Evolutionary conservation across 2,797 vertebrate genomes (phyloP), one percentile per base, ranked within the genome.

Genomic region (Pipistrellus pipistrellus): DNA sequence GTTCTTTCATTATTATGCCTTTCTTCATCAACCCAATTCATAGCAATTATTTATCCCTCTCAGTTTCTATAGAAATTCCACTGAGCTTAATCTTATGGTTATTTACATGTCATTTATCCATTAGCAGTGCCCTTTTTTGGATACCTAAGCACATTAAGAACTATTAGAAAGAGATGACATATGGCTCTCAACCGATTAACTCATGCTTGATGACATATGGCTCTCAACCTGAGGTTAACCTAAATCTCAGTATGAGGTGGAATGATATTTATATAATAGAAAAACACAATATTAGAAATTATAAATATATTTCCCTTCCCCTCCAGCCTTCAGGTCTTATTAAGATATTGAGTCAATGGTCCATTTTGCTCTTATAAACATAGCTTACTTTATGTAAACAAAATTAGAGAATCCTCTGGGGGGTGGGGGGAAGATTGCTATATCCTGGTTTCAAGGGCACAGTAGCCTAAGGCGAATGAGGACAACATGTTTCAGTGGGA

Each of bases 351-450:
- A 35, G 11, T 82, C 32, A 90, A 8, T 75, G 48, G 12, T 59
- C 35, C 21, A 38, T 5, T 35, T 83, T 66, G 10, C 6, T 93
- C 15, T 75, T 88, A 0, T 73, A 64, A 30, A 55, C 13, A n/a
- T 17, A 66, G 14, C 4, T 64, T 88, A 88, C n/a, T 66, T 78
- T 66, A 69, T 64, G 30, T 69, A 95, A 78, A 85, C 71, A 59
- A 77, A 92, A 69, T 27, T 72, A 13, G 20, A 48, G 30, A 77
- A 25, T 20, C 5, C 20, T 10, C 9, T 68, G 4, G 15, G 72
- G 81, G 46, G 0, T 12, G 11, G 11, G 11, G 4, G 0, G 38
- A n/a, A 72, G 1, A 15, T 68, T 80, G n/a, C 57, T 57, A 23
- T 30, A 44, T 73, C n/a, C 32, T 92, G 30, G 18, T 84, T 75